These are phyloP conservation scores for Sinocyclocheilus rhinocerous DNA, from an alignment of 2,113 vertebrate species.

Conservation along the genomic window DNA sequence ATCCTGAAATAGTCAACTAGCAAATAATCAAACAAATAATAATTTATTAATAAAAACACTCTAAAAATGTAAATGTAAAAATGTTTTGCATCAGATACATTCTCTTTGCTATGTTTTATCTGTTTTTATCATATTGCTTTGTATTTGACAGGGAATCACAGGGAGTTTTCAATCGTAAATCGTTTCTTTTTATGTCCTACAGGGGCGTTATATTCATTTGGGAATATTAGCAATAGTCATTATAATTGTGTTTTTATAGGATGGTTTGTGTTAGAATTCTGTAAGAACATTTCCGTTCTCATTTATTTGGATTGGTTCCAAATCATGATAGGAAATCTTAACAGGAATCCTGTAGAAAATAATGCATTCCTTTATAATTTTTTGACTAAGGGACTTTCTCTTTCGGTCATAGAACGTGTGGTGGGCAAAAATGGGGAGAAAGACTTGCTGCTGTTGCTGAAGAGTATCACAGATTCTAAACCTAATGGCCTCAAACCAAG, in stretches of 20 bases:
- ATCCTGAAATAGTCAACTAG: conserved; percentile 15
- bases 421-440: conserved; percentile 74
- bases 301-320: not conserved
- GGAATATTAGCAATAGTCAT: not conserved
- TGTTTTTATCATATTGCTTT: not conserved
- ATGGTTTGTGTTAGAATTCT: not conserved
- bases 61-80: too few species aligned
- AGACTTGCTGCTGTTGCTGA: conserved; percentile 75
- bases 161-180: not conserved
- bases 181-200: not conserved
- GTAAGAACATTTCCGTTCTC: not conserved
- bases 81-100: not conserved
- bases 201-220: not conserved
- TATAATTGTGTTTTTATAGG: not conserved
- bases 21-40: not conserved
- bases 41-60: not conserved
- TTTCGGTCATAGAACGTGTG: conserved; percentile 68
- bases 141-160: not conserved
- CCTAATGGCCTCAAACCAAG: conserved; percentile 52
- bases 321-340: not conserved
- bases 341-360: not conserved
- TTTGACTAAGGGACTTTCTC: not conserved
- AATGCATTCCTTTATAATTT: not conserved
- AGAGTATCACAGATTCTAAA: conserved; percentile 69
- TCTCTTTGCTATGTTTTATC: not conserved